Evolutionary conservation across 2,888 invertebrate genomes (phyloP).

Genomic region (Drosophila formosana): DNA sequence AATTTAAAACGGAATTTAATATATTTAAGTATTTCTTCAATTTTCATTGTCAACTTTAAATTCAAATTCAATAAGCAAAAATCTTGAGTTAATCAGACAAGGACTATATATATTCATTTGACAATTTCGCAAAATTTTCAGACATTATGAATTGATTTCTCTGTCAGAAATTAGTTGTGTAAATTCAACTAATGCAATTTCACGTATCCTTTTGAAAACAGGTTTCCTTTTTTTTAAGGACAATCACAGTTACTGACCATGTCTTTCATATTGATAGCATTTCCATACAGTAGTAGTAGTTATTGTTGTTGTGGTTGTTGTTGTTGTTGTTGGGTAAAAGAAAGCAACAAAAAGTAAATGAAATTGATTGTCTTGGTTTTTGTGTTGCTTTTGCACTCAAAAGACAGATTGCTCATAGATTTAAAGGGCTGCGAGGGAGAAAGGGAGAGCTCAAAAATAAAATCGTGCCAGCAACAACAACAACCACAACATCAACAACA

Average conservation of each 20-base stretch:
- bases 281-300: slow-evolving; percentile 66
- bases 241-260: too few relatives aligned
- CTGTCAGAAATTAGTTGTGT: too few relatives aligned
- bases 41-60: too few relatives aligned
- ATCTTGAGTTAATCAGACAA: too few relatives aligned
- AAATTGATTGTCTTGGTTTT: slow-evolving; percentile 64
- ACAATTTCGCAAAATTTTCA: too few relatives aligned
- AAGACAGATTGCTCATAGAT: slow-evolving; percentile 75
- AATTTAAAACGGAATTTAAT: too few relatives aligned
- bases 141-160: too few relatives aligned
- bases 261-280: slow-evolving; percentile 32
- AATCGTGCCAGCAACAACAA: slow-evolving; percentile 61
- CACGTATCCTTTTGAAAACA: neutral
- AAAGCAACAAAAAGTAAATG: slow-evolving; percentile 30
- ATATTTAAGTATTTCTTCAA: too few relatives aligned
- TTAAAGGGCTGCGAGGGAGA: slow-evolving; percentile 31
- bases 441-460: slow-evolving; percentile 55
- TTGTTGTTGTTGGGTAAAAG: slow-evolving; percentile 35
- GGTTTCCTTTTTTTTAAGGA: neutral
- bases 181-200: neutral
- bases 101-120: too few relatives aligned
- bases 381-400: slow-evolving; percentile 64
- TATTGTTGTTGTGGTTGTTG: slow-evolving; percentile 42
- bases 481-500: slow-evolving; percentile 44
- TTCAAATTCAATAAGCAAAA: too few relatives aligned